Evolutionary conservation across 2,797 vertebrate genomes (phyloP).

Genomic region (Periparus ater): DNA sequence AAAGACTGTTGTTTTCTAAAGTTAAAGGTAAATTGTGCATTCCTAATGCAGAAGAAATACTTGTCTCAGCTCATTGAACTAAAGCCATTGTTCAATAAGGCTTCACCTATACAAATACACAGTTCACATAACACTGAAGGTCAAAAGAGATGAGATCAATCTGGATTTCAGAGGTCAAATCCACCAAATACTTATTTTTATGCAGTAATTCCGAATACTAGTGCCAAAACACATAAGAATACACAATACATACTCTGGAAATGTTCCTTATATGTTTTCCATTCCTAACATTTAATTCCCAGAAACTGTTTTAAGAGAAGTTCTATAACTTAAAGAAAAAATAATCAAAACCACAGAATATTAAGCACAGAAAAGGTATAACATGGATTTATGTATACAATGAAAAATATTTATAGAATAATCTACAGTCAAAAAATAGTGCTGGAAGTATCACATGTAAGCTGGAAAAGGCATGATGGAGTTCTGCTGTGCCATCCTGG

Average conservation of each 20-base stretch:
- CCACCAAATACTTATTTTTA: not conserved
- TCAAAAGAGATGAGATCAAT: not conserved
- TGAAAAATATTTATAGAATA: not conserved
- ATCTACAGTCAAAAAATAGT: not conserved
- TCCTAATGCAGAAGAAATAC: not conserved
- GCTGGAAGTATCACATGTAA: not conserved
- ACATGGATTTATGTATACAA: not conserved
- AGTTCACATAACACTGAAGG: not conserved
- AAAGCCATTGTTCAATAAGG: not conserved
- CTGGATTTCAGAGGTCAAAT: not conserved
- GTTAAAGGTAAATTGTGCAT: not conserved
- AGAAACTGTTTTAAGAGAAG: not conserved
- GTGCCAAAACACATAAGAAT: not conserved
- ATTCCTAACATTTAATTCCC: not conserved
- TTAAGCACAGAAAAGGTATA: not conserved
- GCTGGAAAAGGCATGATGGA: not conserved
- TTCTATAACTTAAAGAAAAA: not conserved
- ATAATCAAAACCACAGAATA: not conserved
- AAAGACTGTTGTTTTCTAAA: not conserved
- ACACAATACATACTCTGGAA: not conserved
- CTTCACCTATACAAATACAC: not conserved
- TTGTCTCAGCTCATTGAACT: not conserved
- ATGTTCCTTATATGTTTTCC: not conserved
- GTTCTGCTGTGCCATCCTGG: not conserved
- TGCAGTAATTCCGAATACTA: not conserved